Evolutionary conservation across 2,797 vertebrate genomes (phyloP), one percentile per base, ranked within the genome.

Genomic region (Sylvia borin): DNA sequence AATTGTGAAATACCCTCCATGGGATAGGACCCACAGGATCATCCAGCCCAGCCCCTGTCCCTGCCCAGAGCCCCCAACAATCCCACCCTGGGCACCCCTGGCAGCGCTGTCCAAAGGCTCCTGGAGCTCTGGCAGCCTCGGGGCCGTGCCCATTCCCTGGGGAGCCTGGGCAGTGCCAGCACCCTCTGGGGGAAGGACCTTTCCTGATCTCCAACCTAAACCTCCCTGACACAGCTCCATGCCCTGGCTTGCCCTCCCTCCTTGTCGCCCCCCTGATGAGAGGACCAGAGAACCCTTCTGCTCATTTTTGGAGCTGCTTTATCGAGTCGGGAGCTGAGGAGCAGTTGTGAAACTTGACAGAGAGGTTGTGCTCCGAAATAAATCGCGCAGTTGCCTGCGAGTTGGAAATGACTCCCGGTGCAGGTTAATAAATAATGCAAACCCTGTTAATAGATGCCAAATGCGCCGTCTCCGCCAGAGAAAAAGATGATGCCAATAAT

Each of bases 351-450:
- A 40, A n/a, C 66, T 71, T 93, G 80, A 78, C 74, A 51, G 73
- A 53, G 57, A 62, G 91, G 79, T 82, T 66, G n/a, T 32, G 74
- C 34, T 1, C 84, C 1, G 5, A 48, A 77, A 85, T 82, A 71
- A 92, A 92, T 75, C 43, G 65, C 32, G 58, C 65, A 3, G 31
- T 81, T 71, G 71, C 68, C 77, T 65, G 90, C 9, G 22, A 53
- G 54, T 65, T 90, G 87, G 93, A 83, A 96, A 79, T 62, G 40
- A 83, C 60, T 95, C 80, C 60, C 34, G 48, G 77, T 94, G 96
- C 93, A 43, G 95, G 88, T 93, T 93, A 96, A 94, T 97, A 96
- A 97, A 96, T 97, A 97, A 95, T 90, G 88, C 83, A 95, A 29
- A 47, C 77, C 85, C 88, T 43, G 55, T 95, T 94, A 96, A 95